Evolutionary conservation across 2,797 vertebrate species (phyloP), one percentile per base, ranked within the genome.

Genomic region (Ctenopoma multispine): DNA sequence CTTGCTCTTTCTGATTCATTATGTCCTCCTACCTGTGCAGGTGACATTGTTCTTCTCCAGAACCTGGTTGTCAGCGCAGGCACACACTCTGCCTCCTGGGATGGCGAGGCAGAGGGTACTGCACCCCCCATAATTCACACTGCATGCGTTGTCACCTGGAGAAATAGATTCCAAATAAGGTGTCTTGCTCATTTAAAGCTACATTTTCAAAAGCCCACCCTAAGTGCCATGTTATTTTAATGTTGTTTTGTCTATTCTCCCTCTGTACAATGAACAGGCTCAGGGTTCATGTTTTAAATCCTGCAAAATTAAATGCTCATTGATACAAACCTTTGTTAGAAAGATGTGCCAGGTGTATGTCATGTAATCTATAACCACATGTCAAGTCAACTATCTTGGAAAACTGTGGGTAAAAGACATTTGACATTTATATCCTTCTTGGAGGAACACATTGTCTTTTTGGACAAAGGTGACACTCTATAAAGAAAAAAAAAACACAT

Each of bases 61-160:
- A 89, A 95, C 87, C 76, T 99, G 97, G 94, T 97, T 97, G 95
- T 99, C 97, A 85, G 97, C 96, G 85, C 98, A 99, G 56, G 97
- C 96, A 90, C 98, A 99, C 80, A 98, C 95, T 93, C 97, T 92
- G 73, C 97, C 97, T 90, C 96, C 95, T 79, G 98, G 98, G 92
- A 98, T 92, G 79, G 97, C 96, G 70, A 99, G 95, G 87, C 98
- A 99, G 76, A 99, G 95, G 60, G 95, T 96, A 84, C 94, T 87
- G 79, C 98, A 99, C 81, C 97, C 98, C 63, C 98, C 98, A 49
- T 99, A 99, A 93, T 98, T 99, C 87, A 97, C 92, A 69, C 96
- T 94, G 89, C 97, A 99, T 31, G 96, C 95, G 31, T 99, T 99
- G 87, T 98, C 96, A 95, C 97, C 97, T 99, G 94, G 63, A 91